These are phyloP conservation scores for Glyphotaelius pellucidus DNA, from an alignment of 2,888 invertebrate genomes.

Conservation along the genomic window DNA sequence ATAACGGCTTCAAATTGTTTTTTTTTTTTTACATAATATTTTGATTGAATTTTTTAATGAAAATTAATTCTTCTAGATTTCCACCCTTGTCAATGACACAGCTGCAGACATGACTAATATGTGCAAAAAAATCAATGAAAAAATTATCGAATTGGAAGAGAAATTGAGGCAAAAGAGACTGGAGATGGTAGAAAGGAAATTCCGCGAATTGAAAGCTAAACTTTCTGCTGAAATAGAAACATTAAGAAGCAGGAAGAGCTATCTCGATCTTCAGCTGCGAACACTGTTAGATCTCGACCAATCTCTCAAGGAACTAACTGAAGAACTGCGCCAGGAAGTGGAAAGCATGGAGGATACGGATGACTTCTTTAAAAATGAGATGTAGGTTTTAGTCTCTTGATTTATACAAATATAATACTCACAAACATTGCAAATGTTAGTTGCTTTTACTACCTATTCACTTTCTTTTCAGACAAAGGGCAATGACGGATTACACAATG, in stretches of 20 bases:
- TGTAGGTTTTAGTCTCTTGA: conserved; percentile 24
- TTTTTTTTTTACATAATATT: neutral
- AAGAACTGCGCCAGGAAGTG: conserved; percentile 45
- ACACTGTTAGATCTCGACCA: conserved; percentile 49
- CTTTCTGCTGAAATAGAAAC: conserved; percentile 46
- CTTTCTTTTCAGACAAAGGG: conserved; percentile 44
- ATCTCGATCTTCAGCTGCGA: conserved; percentile 43
- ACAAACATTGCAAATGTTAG: neutral
- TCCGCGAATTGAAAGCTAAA: conserved; percentile 31
- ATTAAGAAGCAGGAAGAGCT: conserved; percentile 38
- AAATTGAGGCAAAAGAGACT: conserved; percentile 44
- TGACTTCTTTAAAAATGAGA: conserved; percentile 43
- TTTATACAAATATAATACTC: neutral
- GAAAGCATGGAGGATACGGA: conserved; percentile 51
- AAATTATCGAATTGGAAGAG: conserved; percentile 50
- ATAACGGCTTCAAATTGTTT: neutral
- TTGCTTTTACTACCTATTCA: neutral
- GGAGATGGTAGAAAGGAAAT: conserved; percentile 39
- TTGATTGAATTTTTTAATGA: neutral
- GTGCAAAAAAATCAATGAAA: conserved; percentile 21
- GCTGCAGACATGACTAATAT: conserved; percentile 23
- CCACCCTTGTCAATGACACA: conserved; percentile 22
- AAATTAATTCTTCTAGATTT: neutral
- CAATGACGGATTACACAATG: conserved; percentile 37
- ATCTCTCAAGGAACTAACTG: conserved; percentile 44